phyloP scores from a whole-genome alignment of 1,140 invertebrate species.

The Heliconius congener region DNA sequence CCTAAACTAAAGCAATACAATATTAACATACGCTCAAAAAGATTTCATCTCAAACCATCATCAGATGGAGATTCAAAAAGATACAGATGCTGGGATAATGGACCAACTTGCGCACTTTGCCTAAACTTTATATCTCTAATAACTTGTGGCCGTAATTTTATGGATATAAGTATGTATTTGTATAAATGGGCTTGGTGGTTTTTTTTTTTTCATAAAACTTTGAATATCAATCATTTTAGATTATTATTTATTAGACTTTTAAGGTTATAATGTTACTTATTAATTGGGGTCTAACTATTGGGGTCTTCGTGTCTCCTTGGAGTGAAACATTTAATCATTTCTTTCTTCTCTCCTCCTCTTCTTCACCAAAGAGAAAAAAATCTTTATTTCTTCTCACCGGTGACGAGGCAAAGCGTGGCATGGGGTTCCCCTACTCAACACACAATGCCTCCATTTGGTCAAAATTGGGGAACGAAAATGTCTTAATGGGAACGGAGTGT shows the following conservation, averaged over 20 bases:
- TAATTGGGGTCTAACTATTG: too few species aligned
- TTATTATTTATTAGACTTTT: constrained; percentile 15
- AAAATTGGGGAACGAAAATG: too few species aligned
- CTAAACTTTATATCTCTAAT: constrained; percentile 43
- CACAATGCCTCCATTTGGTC: too few species aligned
- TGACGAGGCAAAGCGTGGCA: too few species aligned
- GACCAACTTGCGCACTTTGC: constrained; percentile 41
- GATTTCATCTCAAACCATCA: constrained; percentile 27
- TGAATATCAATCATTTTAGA: constrained; percentile 28
- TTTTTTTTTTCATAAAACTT: constrained; percentile 27
- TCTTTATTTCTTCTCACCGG: too few species aligned
- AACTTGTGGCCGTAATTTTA: constrained; percentile 37
- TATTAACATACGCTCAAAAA: constrained; percentile 23
- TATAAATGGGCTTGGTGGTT: constrained; percentile 32
- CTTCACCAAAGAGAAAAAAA: too few species aligned
- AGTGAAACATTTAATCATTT: too few species aligned
- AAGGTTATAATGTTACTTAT: not conserved
- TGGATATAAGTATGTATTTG: constrained; percentile 25
- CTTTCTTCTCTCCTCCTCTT: too few species aligned
- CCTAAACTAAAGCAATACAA: constrained; percentile 4
- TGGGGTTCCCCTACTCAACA: too few species aligned
- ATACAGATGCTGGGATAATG: constrained; percentile 41
- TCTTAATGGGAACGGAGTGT: too few species aligned
- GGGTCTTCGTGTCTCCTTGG: too few species aligned
- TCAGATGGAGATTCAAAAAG: constrained; percentile 39